Evolutionary conservation across 37 sponge, comb jelly and placozoan genomes (phyloP).

Genomic region (Bolinopsis microptera): DNA sequence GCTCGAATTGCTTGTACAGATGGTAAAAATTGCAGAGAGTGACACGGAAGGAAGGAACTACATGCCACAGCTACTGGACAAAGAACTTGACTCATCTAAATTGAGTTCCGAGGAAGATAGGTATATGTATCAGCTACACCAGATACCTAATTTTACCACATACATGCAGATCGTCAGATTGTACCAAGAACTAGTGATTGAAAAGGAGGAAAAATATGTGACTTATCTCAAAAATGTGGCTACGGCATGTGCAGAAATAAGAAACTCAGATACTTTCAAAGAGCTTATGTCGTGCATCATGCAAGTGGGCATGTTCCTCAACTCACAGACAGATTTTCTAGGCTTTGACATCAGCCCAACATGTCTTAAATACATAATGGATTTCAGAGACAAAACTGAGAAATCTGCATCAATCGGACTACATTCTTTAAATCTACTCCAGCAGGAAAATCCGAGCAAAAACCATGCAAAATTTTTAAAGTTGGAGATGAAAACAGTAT

Average conservation of each 20-base stretch:
- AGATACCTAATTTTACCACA: constrained; percentile 6
- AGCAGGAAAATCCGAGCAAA: background rate
- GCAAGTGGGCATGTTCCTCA: constrained; percentile 12
- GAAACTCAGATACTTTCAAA: background rate
- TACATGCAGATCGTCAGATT: background rate
- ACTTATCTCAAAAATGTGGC: background rate
- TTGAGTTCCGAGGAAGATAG: background rate
- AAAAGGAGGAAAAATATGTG: background rate
- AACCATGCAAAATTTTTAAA: background rate
- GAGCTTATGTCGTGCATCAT: background rate
- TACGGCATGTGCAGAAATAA: background rate
- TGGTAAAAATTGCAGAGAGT: background rate
- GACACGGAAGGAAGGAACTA: background rate
- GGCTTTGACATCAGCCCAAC: constrained; percentile 40
- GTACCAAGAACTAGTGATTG: background rate
- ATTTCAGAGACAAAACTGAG: constrained; percentile 39
- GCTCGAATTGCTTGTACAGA: background rate
- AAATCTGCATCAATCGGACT: background rate
- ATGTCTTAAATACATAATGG: background rate
- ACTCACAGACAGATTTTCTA: background rate
- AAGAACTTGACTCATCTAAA: background rate
- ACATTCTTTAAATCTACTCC: background rate
- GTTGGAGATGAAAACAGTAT: background rate
- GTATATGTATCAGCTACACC: background rate
- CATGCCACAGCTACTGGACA: background rate